Evolutionary conservation across 2,113 vertebrate species (phyloP).

Genomic region (Hiodon alosoides): DNA sequence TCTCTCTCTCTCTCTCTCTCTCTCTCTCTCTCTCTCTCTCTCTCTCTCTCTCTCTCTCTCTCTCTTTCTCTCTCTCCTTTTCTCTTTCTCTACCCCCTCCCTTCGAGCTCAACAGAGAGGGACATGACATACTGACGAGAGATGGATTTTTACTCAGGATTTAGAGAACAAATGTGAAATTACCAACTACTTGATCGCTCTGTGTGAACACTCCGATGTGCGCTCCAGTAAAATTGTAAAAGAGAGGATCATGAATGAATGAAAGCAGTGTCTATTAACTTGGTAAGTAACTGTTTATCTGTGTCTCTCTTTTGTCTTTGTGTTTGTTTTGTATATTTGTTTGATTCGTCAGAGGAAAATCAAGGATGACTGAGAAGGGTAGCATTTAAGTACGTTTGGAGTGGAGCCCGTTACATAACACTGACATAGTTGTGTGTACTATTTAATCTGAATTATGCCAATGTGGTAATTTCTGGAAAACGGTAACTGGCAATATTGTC

Average conservation of each 20-base stretch:
- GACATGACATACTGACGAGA: slow-evolving; percentile 39
- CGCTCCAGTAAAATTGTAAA: slow-evolving; percentile 29
- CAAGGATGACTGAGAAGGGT: neutral
- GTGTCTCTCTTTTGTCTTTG: slow-evolving; percentile 1
- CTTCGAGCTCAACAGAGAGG: slow-evolving; percentile 30
- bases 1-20: slow-evolving; percentile 13
- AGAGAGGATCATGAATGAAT: slow-evolving; percentile 52
- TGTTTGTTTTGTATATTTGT: slow-evolving; percentile 2
- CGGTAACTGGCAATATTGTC: neutral
- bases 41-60: neutral
- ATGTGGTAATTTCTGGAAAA: slow-evolving; percentile 9
- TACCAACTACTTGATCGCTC: slow-evolving; percentile 17
- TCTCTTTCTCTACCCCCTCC: slow-evolving; percentile 10
- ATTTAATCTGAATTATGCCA: slow-evolving; percentile 30
- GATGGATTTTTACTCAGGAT: slow-evolving; percentile 39
- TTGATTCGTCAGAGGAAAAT: slow-evolving; percentile 12
- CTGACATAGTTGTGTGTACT: slow-evolving; percentile 36
- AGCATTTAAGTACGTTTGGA: slow-evolving; percentile 22
- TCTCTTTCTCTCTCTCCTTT: neutral
- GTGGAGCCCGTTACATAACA: slow-evolving; percentile 61
- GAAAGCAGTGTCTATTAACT: slow-evolving; percentile 44
- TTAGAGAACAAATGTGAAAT: slow-evolving; percentile 32
- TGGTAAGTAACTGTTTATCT: slow-evolving; percentile 47
- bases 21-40: neutral
- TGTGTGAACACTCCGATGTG: slow-evolving; percentile 24